phyloP scores from a whole-genome alignment of 2,888 invertebrate genomes.

The Agonopterix heracliana region DNA sequence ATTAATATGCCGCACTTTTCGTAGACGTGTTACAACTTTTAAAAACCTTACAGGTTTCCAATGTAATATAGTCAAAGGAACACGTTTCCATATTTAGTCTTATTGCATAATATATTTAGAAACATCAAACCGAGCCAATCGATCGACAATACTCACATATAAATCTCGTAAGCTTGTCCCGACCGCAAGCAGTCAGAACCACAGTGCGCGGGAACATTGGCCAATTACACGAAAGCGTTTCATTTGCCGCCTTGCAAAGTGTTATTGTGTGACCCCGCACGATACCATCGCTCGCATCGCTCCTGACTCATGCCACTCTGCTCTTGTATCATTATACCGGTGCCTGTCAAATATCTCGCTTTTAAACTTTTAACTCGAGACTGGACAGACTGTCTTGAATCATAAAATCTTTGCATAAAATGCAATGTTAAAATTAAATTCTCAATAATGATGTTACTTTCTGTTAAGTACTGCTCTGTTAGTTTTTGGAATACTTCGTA shows the following conservation, averaged over 20 bases:
- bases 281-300: constrained; percentile 36
- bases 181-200: constrained; percentile 7
- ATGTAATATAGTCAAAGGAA: too few species aligned
- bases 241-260: constrained; percentile 49
- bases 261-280: constrained; percentile 58
- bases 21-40: neutral
- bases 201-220: constrained; percentile 38
- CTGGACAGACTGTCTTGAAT: neutral
- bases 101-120: too few species aligned
- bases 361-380: too few species aligned
- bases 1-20: too few species aligned
- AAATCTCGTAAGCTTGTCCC: neutral
- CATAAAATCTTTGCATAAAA: neutral
- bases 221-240: constrained; percentile 61
- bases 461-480: too few species aligned
- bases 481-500: too few species aligned
- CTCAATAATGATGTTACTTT: too few species aligned
- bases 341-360: constrained; percentile 6
- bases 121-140: neutral
- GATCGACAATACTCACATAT: neutral
- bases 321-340: constrained; percentile 5
- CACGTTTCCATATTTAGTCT: too few species aligned
- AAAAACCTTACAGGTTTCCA: neutral
- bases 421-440: too few species aligned
- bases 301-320: constrained; percentile 16